Evolutionary conservation across 2,113 vertebrate species (phyloP), one percentile per base, ranked within the genome.

Genomic region (Ammodytes dubius): DNA sequence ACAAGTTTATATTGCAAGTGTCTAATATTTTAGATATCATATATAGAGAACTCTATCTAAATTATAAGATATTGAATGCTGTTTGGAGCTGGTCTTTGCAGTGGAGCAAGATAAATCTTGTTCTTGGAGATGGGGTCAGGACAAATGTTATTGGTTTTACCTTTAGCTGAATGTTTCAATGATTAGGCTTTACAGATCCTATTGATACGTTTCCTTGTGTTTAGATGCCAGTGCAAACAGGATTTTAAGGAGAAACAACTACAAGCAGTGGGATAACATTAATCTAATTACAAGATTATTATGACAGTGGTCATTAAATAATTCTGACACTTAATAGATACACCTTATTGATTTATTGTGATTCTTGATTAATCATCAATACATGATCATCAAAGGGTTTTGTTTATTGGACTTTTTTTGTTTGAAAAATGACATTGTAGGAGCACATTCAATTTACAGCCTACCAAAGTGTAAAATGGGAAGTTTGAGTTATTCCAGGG

Each of bases 11-110:
- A 83, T 81, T 74, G 60, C 50, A 71, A 59, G 46, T 85, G 6
- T 77, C 61, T 79, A 88, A 60, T 93, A 91, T 92, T 93, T 93
- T 91, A 88, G 66, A 88, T 92, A 85, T 80, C 61, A 56, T 57
- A 37, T 47, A 13, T 35, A 54, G 3, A 54, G 13, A 57, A 27
- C 5, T 78, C 76, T 86, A 87, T 84, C 47, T 81, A 74, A 60
- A 82, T 88, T 4, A 78, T 81, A 80, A 81, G 40, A 82, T 88
- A 72, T 49, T 40, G 35, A 83, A 77, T 70, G 79, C 60, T 37
- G 70, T 67, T 77, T 80, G 79, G 56, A 63, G 70, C 4, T 73
- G 52, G 73, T 75, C 61, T 47, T 60, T 85, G 71, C 42, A 65
- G 71, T 77, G 43, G 64, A 60, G 79, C 11, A 17, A 68, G 57